Base-by-base conservation (phyloP, 2,888 invertebrate species). In the Atethmia centrago region DNA sequence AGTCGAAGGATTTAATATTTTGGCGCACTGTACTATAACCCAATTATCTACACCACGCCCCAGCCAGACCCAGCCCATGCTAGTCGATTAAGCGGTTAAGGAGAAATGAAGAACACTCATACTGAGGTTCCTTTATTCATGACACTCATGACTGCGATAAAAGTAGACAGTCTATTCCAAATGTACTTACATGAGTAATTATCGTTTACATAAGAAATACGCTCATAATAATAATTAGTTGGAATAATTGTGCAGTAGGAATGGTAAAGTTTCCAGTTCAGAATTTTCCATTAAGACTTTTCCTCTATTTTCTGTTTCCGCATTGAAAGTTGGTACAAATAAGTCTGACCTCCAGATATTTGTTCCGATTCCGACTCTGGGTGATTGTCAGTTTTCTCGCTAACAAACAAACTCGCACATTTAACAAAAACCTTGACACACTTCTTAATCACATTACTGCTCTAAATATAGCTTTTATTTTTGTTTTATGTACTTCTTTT, bases 391-490 rank as follows among this genome's bases (percentile, higher is more conserved):
- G 55, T 31, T 80, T 31, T 72, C 55, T 67, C 42, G 25, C 31
- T 49, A 66, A 74, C 79, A 82, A 79, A 80, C 55, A 64, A 81
- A 61, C 31, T 31, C 42, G 16, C 74, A 69, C 65, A 66, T 83
- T 63, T 58, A 74, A 47, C 47, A 10, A 65, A 62, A 70, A 61
- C 82, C 80, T 82, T 80, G 84, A 76, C 84, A 83, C 58, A 68
- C 69, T 80, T 82, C 63, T 64, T 36, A 83, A 79, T 79, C 66
- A 70, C 59, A 72, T 56, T 58, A 53, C 28, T 69, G 61, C 59
- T 80, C 70, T 71, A 68, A 78, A 75, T 73, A 75, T 71, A 84
- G 36, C 61, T 45, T 73, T 75, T 75, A 73, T 74, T 68, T 72
- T 71, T 73, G 42, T 69, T 79, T 55, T 79, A 79, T 68, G 56